phyloP scores from a whole-genome alignment of 2,113 vertebrate species.

The Prolemur simus region DNA sequence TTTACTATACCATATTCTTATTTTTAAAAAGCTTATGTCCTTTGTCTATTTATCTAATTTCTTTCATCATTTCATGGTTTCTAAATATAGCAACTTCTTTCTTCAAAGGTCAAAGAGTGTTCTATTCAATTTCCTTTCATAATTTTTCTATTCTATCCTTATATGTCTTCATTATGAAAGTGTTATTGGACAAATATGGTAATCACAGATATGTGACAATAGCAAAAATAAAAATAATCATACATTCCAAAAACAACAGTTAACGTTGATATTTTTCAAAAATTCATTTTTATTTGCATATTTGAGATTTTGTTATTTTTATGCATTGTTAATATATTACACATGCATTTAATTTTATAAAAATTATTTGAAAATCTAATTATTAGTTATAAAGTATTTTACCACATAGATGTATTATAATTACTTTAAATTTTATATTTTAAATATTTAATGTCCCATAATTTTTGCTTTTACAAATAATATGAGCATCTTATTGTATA shows the following conservation, averaged over 20 bases:
- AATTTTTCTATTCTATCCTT: neutral
- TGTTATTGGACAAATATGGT: neutral
- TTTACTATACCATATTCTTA: neutral
- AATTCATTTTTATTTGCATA: neutral
- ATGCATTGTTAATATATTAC: neutral
- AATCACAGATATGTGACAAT: neutral
- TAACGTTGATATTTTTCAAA: neutral
- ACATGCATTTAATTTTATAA: neutral
- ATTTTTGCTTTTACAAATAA: neutral
- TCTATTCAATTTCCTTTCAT: neutral
- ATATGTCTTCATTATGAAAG: neutral
- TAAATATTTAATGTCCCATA: neutral
- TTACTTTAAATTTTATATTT: neutral
- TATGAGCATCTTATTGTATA: neutral
- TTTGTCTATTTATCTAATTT: neutral
- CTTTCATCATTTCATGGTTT: neutral
- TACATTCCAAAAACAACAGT: neutral
- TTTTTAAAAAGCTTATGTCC: neutral
- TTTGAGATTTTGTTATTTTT: neutral
- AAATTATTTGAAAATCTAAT: neutral
- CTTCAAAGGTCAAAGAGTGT: neutral
- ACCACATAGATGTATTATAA: neutral
- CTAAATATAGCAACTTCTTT: neutral
- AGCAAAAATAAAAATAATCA: neutral
- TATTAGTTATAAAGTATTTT: neutral